Conservation (phyloP, 2,113 vertebrate genomes). For the Gobius niger region DNA sequence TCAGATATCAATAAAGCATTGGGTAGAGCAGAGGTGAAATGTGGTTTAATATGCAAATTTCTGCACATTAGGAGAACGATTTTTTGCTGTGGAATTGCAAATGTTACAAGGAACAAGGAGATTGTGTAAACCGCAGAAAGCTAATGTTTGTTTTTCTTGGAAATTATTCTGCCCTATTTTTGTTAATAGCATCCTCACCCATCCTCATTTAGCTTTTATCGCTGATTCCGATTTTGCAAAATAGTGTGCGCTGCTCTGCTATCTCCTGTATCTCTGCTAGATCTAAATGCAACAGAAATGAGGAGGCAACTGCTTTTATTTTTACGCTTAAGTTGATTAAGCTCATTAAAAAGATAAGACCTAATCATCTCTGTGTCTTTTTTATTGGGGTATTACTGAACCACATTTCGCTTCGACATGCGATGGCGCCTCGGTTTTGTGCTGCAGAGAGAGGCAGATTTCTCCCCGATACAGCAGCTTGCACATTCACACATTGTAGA, state of each 20-base stretch:
- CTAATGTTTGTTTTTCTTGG: background rate
- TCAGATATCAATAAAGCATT: background rate
- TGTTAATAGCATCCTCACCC: background rate
- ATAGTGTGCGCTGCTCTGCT: background rate
- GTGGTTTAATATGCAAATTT: background rate
- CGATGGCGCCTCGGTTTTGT: background rate
- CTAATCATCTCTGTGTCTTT: background rate
- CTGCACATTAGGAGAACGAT: background rate
- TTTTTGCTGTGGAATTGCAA: background rate
- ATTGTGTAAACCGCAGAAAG: background rate
- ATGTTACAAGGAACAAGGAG: background rate
- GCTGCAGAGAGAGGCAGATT: conserved; percentile 34
- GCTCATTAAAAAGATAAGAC: background rate
- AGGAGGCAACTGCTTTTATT: background rate
- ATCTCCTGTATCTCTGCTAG: background rate
- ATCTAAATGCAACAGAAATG: background rate
- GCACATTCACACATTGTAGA: conserved; percentile 47
- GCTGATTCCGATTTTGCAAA: background rate
- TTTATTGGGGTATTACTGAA: background rate
- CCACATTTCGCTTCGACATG: background rate
- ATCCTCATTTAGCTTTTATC: background rate
- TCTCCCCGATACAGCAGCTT: conserved; percentile 37
- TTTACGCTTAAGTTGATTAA: background rate
- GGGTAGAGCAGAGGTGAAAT: background rate
- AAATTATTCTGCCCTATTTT: background rate